Percentiles rank a stretch among this genome's conserved stretches.
phyloP scores from a whole-genome alignment of 1,140 invertebrate species.

The Drosophila murphyi region DNA sequence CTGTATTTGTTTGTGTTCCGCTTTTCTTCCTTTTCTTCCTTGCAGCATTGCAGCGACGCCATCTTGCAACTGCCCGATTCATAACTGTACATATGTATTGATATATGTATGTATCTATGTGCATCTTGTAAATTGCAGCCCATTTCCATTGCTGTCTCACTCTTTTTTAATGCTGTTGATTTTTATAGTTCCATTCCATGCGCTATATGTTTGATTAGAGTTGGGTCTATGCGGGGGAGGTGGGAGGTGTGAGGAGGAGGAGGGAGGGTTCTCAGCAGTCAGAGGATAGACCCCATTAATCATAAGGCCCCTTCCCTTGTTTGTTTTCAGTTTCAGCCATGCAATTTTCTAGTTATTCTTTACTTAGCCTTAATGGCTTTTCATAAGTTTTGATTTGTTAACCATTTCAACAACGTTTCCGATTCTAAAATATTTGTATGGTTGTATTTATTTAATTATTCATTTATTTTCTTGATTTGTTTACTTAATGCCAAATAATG shows the following conservation, averaged over 20 bases:
- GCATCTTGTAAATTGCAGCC: slow-evolving; percentile 25
- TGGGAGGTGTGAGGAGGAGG: neutral
- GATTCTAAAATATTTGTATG: neutral
- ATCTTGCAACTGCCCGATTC: slow-evolving; percentile 55
- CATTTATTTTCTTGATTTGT: too few species aligned
- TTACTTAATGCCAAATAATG: too few species aligned
- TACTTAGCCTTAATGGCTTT: slow-evolving; percentile 15
- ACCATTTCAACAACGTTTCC: neutral
- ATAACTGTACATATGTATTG: slow-evolving; percentile 44
- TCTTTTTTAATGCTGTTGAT: slow-evolving; percentile 20
- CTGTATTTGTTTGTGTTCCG: slow-evolving; percentile 61
- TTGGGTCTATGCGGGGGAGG: neutral
- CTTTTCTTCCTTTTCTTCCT: slow-evolving; percentile 29
- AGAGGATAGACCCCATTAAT: slow-evolving; percentile 4
- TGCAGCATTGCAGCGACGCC: slow-evolving; percentile 46
- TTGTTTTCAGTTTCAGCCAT: slow-evolving; percentile 16
- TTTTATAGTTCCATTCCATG: slow-evolving; percentile 25
- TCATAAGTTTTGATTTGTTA: neutral
- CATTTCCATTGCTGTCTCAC: neutral
- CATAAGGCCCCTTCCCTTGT: slow-evolving; percentile 6
- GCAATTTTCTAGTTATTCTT: slow-evolving; percentile 19
- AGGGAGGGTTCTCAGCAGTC: neutral
- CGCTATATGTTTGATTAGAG: slow-evolving; percentile 29
- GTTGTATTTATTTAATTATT: too few species aligned
- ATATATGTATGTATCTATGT: slow-evolving; percentile 8